A percentile compares a stretch with the other conserved stretches of the same genome.
phyloP scores from a whole-genome alignment of 2,888 invertebrate genomes.

The Agrochola lota region DNA sequence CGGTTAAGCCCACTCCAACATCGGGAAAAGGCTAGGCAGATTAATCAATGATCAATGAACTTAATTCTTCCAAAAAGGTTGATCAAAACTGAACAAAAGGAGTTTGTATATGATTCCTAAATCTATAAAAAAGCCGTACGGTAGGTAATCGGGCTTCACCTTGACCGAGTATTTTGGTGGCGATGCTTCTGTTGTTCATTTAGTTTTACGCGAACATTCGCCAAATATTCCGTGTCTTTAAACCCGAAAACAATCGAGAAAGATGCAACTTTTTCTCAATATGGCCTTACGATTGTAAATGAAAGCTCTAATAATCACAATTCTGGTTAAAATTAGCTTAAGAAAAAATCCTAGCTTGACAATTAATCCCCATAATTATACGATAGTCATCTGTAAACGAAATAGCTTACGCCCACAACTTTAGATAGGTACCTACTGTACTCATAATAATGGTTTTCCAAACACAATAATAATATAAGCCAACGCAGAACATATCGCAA shows the following conservation, averaged over 20 bases:
- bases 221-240: conserved; percentile 8
- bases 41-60: not conserved
- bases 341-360: not conserved
- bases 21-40: not conserved
- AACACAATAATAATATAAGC: not conserved
- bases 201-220: conserved; percentile 22
- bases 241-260: not conserved
- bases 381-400: not conserved
- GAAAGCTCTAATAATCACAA: not conserved
- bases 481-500: not conserved
- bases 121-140: conserved; percentile 35
- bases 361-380: not conserved
- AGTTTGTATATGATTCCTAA: conserved; percentile 19
- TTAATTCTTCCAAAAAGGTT: not conserved
- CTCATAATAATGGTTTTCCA: not conserved
- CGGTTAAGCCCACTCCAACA: not conserved
- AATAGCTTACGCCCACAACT: not conserved
- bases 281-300: not conserved
- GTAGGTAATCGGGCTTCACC: conserved; percentile 46
- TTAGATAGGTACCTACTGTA: not conserved
- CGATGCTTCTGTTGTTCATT: conserved; percentile 35
- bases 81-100: conserved; percentile 15
- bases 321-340: not conserved
- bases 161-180: conserved; percentile 56
- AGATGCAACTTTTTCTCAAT: not conserved